These are phyloP conservation scores for Petaurus breviceps DNA, from an alignment of 2,113 vertebrate genomes.

Conservation along the genomic window DNA sequence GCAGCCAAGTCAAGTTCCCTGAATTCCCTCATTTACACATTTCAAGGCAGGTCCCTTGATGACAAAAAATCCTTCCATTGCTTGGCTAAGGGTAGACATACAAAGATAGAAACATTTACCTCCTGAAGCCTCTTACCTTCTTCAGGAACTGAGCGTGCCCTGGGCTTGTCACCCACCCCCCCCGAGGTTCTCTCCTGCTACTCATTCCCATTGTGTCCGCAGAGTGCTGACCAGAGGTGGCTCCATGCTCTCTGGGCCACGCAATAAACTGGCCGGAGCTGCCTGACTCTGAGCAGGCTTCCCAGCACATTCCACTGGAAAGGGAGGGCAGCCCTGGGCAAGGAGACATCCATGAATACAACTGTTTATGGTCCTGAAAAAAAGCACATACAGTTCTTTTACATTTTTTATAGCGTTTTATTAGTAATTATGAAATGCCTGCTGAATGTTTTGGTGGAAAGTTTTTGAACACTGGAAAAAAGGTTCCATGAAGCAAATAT, in stretches of 20 bases:
- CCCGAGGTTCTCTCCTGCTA: slow-evolving; percentile 9
- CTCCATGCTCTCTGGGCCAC: slow-evolving; percentile 51
- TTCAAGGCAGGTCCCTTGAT: not conserved
- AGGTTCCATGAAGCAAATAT: slow-evolving; percentile 56
- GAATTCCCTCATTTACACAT: slow-evolving; percentile 8
- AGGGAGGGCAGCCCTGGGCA: slow-evolving; percentile 65
- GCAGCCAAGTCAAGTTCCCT: not conserved
- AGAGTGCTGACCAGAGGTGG: not conserved
- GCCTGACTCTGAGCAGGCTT: slow-evolving; percentile 73
- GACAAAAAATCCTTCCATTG: not conserved
- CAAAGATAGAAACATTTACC: not conserved
- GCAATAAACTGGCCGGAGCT: slow-evolving; percentile 74
- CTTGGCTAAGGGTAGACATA: not conserved
- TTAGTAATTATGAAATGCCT: slow-evolving; percentile 71
- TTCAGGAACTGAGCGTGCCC: not conserved
- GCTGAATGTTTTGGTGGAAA: slow-evolving; percentile 70
- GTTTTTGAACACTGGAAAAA: slow-evolving; percentile 59
- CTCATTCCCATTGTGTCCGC: slow-evolving; percentile 34
- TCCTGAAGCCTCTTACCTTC: slow-evolving; percentile 14
- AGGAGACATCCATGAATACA: slow-evolving; percentile 53
- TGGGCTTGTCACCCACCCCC: not conserved
- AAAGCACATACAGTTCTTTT: slow-evolving; percentile 78
- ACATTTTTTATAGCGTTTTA: slow-evolving; percentile 70
- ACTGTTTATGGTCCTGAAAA: slow-evolving; percentile 69
- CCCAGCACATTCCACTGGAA: slow-evolving; percentile 71